A percentile compares a stretch with the other conserved stretches of the same genome.
Evolutionary conservation across 2,113 vertebrate genomes (phyloP).

Genomic region (Corvus cornix): DNA sequence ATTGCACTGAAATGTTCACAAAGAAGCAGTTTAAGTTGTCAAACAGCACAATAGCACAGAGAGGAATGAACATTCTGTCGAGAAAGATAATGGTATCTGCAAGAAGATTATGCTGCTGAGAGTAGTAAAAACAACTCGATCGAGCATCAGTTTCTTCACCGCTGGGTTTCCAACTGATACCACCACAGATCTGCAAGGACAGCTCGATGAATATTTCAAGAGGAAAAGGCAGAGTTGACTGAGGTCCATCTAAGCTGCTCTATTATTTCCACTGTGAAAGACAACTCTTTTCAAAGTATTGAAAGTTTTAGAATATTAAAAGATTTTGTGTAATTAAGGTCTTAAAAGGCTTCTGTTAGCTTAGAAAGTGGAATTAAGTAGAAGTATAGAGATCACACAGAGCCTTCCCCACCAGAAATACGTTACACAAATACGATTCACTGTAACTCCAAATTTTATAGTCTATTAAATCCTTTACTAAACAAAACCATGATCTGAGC

Average conservation of each 20-base stretch:
- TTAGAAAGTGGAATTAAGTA: neutral
- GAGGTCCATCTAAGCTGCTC: neutral
- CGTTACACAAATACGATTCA: neutral
- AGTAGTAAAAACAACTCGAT: neutral
- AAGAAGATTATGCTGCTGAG: neutral
- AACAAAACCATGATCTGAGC: neutral
- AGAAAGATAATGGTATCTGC: neutral
- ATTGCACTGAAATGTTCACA: neutral
- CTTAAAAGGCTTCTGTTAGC: neutral
- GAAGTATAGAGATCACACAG: neutral
- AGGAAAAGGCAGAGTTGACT: conserved; percentile 6
- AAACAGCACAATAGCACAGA: neutral
- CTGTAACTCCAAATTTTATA: neutral
- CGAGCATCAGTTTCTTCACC: neutral
- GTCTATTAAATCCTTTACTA: neutral
- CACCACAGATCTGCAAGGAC: neutral
- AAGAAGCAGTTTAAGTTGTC: neutral
- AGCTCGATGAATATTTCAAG: conserved; percentile 53
- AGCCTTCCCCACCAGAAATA: neutral
- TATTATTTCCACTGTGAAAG: conserved; percentile 1
- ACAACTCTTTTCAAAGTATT: neutral
- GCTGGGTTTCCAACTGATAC: neutral
- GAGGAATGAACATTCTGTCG: neutral
- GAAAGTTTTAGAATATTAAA: neutral
- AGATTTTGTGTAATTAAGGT: neutral